phyloP scores from a whole-genome alignment of 2,797 vertebrate species.

The Crossoptilon crossoptilon region DNA sequence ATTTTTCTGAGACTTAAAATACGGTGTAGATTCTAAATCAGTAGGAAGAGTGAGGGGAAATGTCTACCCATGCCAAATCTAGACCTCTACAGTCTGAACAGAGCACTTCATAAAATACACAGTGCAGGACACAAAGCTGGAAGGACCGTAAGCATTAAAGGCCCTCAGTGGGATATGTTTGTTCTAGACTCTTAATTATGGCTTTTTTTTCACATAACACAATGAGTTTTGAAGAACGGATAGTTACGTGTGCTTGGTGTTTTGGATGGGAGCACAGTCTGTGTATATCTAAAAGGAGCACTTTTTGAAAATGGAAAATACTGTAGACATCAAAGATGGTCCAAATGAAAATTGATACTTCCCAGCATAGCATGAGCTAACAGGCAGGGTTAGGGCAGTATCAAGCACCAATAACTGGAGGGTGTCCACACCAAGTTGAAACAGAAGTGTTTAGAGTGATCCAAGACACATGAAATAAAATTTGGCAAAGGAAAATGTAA shows the following conservation, averaged over 20 bases:
- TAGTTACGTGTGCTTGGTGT: not conserved
- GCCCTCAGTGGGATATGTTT: conserved; percentile 41
- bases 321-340: not conserved
- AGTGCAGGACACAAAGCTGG: not conserved
- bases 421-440: not conserved
- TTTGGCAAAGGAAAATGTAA: not conserved
- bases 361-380: not conserved
- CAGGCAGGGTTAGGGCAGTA: not conserved
- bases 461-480: not conserved
- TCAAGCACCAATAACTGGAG: not conserved
- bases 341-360: conserved; percentile 19
- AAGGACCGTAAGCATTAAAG: conserved; percentile 62
- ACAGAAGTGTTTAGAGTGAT: not conserved
- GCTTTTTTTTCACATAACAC: conserved; percentile 9
- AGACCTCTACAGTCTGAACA: not conserved
- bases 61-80: not conserved
- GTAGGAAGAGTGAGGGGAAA: not conserved
- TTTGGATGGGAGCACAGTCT: conserved; percentile 2
- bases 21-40: conserved; percentile 20
- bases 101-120: conserved; percentile 38
- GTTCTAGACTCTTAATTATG: conserved; percentile 47
- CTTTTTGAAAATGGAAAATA: conserved; percentile 7
- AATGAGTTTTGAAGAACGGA: conserved; percentile 19
- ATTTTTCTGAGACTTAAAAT: conserved; percentile 31
- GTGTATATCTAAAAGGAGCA: conserved; percentile 4